Conservation (phyloP, 2,797 vertebrate species). For the Pseudochirops corinnae region DNA sequence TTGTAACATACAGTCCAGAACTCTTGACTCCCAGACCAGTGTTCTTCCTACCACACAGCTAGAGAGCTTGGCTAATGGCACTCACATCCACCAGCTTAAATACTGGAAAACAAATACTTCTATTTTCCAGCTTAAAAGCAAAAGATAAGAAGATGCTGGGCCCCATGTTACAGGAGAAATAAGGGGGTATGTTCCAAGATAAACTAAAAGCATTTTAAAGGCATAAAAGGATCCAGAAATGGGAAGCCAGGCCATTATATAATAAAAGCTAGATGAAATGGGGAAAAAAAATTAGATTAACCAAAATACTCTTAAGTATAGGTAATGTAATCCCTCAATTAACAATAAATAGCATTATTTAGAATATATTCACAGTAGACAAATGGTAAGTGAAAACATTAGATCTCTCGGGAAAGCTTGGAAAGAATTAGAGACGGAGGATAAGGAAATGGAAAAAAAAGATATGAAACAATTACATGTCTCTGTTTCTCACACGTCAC, state of each 20-base stretch:
- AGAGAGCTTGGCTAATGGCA: conserved; percentile 62
- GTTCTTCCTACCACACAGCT: conserved; percentile 36
- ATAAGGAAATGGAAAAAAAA: conserved; percentile 51
- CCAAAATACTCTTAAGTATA: conserved; percentile 75
- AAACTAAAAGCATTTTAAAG: conserved; percentile 58
- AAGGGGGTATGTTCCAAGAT: conserved; percentile 33
- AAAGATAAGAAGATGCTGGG: conserved; percentile 24
- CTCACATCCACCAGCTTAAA: conserved; percentile 33
- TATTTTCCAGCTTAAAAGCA: conserved; percentile 39
- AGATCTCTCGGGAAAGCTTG: conserved; percentile 52
- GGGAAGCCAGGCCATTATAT: conserved; percentile 51
- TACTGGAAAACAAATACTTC: not conserved
- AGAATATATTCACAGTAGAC: conserved; percentile 52
- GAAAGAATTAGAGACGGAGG: conserved; percentile 25
- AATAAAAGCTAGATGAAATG: conserved; percentile 60
- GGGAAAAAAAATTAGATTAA: conserved; percentile 58
- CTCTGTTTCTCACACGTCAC: conserved; percentile 74
- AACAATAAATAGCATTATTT: conserved; percentile 63
- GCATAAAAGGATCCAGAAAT: conserved; percentile 73
- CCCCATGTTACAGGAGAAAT: conserved; percentile 11
- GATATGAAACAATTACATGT: conserved; percentile 68
- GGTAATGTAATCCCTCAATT: conserved; percentile 61
- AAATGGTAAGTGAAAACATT: conserved; percentile 50
- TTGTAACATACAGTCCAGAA: not conserved
- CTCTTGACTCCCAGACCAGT: not conserved